Evolutionary conservation across 2,888 invertebrate species (phyloP), one percentile per base, ranked within the genome.

Genomic region (Meliscaeva auricollis): DNA sequence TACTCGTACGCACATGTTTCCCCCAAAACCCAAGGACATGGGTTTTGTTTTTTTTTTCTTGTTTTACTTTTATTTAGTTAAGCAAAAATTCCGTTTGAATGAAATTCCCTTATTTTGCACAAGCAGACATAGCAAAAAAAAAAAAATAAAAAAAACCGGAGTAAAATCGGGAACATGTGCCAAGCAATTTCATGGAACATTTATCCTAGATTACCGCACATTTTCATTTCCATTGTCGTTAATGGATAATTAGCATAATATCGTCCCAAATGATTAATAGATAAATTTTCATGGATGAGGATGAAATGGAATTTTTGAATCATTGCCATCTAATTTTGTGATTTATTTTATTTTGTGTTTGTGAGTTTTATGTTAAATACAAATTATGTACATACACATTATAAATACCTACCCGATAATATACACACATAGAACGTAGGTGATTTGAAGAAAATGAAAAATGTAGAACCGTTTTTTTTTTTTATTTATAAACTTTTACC

Each of bases 191-290:
- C 60, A 72, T 58, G 77, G 82, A 82, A 78, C 77, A 77, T 73
- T 82, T 76, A 82, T 76, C 72, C 72, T 32, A 66, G 64, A 75
- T 70, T 77, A 72, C 76, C 76, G 30, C 66, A 76, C 64, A 48
- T 32, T 38, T 46, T 52, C 17, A 38, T 66, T 81, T 56, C 64
- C 60, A 72, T 50, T 80, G 75, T 52, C 69, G 75, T 82, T 82
- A 82, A 82, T 82, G 72, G 72, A 68, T 73, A 82, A 82, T 82
- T 77, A 82, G 60, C 82, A 77, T 77, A 73, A 66, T 73, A 68
- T 68, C 44, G 52, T 46, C 20, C 62, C 38, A 13, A 54, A 68
- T 77, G 77, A 82, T 77, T 77, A 82, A 80, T 75, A 72, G 48
- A 58, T 35, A 13, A 13, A 66, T 64, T 46, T 48, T 60, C 32